Evolutionary conservation across 2,797 vertebrate genomes (phyloP), one percentile per base, ranked within the genome.

Genomic region (Semotilus atromaculatus): DNA sequence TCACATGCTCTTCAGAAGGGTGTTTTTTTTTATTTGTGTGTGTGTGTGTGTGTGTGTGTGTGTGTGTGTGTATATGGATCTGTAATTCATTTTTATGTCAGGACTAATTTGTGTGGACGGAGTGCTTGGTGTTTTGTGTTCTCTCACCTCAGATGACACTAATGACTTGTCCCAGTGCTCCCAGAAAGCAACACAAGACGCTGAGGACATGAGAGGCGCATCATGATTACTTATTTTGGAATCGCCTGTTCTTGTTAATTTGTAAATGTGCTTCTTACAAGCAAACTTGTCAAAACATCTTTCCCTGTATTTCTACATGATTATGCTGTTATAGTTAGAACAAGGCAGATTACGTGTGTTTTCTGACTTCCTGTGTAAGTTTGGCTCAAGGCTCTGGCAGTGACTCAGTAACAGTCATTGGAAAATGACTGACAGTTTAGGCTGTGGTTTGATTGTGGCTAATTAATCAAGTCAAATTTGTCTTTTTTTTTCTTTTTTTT

Each of bases 101-200:
- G 66, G 82, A 67, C 58, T 83, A 85, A 87, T 86, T 68, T 89
- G 80, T 85, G 75, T 74, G 51, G 66, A 60, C 23, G 29, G 71
- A 83, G 53, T 3, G n/a, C 26, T 40, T 16, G 34, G 78, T 48
- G 75, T 82, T 83, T 84, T 67, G 83, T 64, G 10, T 71, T 43
- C 55, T 82, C 71, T 88, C 84, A 86, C 86, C 88, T 81, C 83
- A 36, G 31, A 74, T 84, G 87, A 84, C 85, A 70, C 81, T 89
- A 88, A 89, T 85, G 83, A 88, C 72, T 72, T 31, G 38, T 84
- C 80, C 76, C 80, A 19, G 80, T 81, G 38, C 16, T 70, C 82
- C 55, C 45, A 81, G 79, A 74, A 55, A 53, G 62, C 23, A 36
- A 64, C 51, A 53, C n/a, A 78, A 75, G 80, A 40, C 29, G 60